Conservation (phyloP, 1,140 invertebrate species). For the Drosophila baimaii region DNA sequence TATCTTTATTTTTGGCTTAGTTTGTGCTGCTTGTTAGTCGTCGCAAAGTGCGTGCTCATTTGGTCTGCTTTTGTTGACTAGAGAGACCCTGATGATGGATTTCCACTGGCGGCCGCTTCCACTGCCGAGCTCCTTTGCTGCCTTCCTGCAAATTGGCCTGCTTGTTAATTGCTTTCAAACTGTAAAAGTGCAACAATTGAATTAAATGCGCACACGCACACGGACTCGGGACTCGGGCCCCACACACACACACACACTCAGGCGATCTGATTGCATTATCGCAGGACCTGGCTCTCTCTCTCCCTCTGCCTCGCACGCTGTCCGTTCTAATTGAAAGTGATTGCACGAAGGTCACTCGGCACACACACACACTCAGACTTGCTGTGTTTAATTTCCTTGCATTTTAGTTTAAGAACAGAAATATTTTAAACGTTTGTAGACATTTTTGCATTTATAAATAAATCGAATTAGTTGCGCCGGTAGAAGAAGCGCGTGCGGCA, state of each 20-base stretch:
- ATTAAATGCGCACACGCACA: conserved; percentile 9
- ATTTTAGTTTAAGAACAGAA: conserved; percentile 32
- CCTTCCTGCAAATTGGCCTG: conserved; percentile 24
- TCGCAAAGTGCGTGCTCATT: conserved; percentile 69
- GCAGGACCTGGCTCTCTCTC: conserved; percentile 22
- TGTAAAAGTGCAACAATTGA: conserved; percentile 35
- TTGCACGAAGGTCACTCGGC: conserved; percentile 68
- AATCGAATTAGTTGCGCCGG: conserved; percentile 58
- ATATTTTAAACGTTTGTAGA: conserved; percentile 39
- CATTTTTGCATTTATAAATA: conserved; percentile 57
- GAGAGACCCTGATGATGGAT: conserved; percentile 52
- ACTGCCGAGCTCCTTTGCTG: conserved; percentile 9
- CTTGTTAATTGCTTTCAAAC: conserved; percentile 40
- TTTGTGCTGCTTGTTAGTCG: conserved; percentile 67
- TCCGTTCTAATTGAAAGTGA: conserved; percentile 63
- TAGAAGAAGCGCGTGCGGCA: conserved; percentile 49
- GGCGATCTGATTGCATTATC: conserved; percentile 49
- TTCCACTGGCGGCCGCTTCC: conserved; percentile 29
- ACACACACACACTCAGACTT: conserved; percentile 21
- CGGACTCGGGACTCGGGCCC: too few species aligned
- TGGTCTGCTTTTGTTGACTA: conserved; percentile 78
- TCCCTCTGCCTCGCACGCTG: background rate
- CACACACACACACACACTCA: background rate
- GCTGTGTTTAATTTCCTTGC: conserved; percentile 35
- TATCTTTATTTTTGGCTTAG: conserved; percentile 57